Base-by-base conservation (phyloP, 1,140 invertebrate genomes). In the Homalodisca vitripennis region DNA sequence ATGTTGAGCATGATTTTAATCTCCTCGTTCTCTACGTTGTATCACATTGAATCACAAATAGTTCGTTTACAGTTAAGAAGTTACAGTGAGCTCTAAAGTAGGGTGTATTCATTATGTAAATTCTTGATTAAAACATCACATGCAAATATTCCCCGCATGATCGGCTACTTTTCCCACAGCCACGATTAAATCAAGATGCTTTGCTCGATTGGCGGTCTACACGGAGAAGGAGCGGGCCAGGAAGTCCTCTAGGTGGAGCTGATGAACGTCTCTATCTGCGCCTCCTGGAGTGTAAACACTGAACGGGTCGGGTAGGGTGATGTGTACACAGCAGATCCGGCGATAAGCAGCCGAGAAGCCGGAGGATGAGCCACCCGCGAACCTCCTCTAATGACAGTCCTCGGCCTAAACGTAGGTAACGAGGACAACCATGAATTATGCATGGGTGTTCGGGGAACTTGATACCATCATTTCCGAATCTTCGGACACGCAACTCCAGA, bases 391-490 rank as follows among this genome's bases (percentile, higher is more conserved):
- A 29, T 27, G 24, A 29, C 24, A 29, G 55, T 41, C 17, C 34
- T 41, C 34, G 17, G 34, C 34, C 34, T 41, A 41, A 41, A 41
- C 34, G 34, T 17, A 41, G 34, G 34, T 41, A 41, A 26, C 22
- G 55, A 27, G 55, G 24, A 60, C 34, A 41, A 41, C 2, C 10
- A 60, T 60, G 55, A 22, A 60, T 60, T 22, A 60, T 60, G 55
- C 26, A 60, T 60, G 55, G 3, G 24, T 60, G n/a, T n/a, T 30
- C 55, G 2, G 2, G 55, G 55, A 60, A 60, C 26, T 22, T 22
- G 55, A 60, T 60, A 60, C 55, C 55, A 60, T 60, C 55, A 10
- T 60, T 60, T 60, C 55, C 55, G 27, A 60, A 60, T 60, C 55
- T 30, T 29, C 22, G 27, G 26, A 60, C 55, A 60, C 55, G 55